Conservation (phyloP, 2,113 vertebrate species). For the Nicator chloris region DNA sequence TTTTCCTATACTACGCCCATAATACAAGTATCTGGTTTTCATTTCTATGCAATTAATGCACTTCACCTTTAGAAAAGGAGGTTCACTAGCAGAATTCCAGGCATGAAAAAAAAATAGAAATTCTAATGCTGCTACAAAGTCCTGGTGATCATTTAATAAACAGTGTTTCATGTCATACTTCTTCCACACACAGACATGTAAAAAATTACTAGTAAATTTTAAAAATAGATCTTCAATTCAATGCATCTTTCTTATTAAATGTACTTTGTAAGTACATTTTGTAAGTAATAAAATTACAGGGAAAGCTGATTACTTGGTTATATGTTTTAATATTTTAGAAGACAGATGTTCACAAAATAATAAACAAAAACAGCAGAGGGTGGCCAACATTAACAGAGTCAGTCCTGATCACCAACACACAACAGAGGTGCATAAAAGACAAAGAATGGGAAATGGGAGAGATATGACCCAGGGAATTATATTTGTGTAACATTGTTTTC, state of each 20-base stretch:
- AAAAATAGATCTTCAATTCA: neutral
- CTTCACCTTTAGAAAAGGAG: neutral
- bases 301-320: neutral
- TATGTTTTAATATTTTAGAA: slow-evolving; percentile 30
- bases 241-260: neutral
- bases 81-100: neutral
- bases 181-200: neutral
- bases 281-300: neutral
- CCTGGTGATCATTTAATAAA: neutral
- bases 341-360: neutral
- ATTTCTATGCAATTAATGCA: neutral
- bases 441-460: neutral
- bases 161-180: neutral
- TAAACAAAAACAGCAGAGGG: neutral
- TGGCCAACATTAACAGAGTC: neutral
- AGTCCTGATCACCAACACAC: neutral
- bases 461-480: neutral
- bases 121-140: neutral
- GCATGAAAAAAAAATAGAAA: neutral
- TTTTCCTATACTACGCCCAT: neutral
- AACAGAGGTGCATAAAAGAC: neutral
- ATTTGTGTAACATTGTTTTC: neutral
- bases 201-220: neutral
- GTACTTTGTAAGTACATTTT: neutral
- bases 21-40: neutral